Conservation (phyloP, 2,888 invertebrate genomes). For the Cataglyphis rosenhaueri region DNA sequence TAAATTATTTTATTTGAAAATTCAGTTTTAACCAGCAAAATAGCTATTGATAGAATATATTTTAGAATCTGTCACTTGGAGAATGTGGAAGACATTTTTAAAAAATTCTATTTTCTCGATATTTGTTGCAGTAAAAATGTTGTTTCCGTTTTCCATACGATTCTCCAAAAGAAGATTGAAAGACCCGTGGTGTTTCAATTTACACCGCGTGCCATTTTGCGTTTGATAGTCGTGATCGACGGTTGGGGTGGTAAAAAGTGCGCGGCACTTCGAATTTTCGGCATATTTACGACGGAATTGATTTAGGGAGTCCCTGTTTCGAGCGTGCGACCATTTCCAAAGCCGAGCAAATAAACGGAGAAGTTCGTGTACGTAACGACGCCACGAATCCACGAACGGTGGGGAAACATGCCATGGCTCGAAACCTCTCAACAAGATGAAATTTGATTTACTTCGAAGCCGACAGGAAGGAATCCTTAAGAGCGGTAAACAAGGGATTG, state of each 20-base stretch:
- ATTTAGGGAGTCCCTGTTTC: slow-evolving; percentile 62
- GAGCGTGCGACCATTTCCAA: slow-evolving; percentile 64
- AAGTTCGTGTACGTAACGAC: slow-evolving; percentile 61
- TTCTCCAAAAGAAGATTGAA: not conserved
- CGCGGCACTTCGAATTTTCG: slow-evolving; percentile 51
- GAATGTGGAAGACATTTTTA: not conserved
- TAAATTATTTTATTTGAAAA: not conserved
- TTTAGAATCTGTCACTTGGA: not conserved
- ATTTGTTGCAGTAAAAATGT: not conserved
- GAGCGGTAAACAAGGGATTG: slow-evolving; percentile 66
- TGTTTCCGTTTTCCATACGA: not conserved
- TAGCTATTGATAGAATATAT: not conserved
- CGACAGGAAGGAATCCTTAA: slow-evolving; percentile 60
- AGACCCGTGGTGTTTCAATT: not conserved
- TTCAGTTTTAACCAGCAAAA: not conserved
- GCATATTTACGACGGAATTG: slow-evolving; percentile 69
- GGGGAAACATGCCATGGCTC: slow-evolving; percentile 25
- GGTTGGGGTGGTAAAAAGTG: slow-evolving; percentile 18
- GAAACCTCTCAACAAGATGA: slow-evolving; percentile 70
- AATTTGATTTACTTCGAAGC: slow-evolving; percentile 69
- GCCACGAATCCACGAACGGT: slow-evolving; percentile 59
- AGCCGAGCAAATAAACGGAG: slow-evolving; percentile 71
- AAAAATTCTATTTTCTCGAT: not conserved
- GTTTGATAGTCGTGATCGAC: slow-evolving; percentile 5
- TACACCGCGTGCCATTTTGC: not conserved